A percentile compares a stretch with the other conserved stretches of the same genome.
phyloP scores from a whole-genome alignment of 2,113 vertebrate species.

The Misgurnus mizolepis region DNA sequence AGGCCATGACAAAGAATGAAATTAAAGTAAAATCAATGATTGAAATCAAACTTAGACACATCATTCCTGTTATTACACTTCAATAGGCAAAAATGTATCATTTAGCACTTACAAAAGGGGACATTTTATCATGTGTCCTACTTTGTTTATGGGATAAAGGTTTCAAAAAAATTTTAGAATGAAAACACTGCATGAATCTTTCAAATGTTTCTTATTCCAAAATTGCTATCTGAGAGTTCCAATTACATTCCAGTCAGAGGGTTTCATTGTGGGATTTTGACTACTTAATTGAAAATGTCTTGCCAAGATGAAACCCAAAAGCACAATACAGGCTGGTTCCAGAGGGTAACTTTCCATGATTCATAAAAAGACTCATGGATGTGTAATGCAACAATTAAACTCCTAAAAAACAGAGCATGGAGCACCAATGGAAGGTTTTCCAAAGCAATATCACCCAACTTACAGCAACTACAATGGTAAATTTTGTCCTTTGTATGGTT shows the following conservation, averaged over 20 bases:
- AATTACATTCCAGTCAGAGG: conserved; percentile 64
- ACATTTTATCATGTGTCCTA: background rate
- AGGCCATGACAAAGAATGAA: too few species aligned
- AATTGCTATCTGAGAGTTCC: conserved; percentile 50
- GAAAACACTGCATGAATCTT: background rate
- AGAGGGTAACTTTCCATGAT: conserved; percentile 58
- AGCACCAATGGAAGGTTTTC: conserved; percentile 41
- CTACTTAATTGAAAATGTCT: conserved; percentile 61
- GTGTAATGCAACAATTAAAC: conserved; percentile 57
- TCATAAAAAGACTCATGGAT: conserved; percentile 62
- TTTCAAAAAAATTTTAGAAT: conserved; percentile 19
- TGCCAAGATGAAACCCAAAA: conserved; percentile 57
- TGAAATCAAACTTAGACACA: background rate
- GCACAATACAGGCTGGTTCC: conserved; percentile 46
- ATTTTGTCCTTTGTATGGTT: conserved; percentile 61
- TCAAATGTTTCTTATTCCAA: conserved; percentile 48
- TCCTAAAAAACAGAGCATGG: conserved; percentile 33
- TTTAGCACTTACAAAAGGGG: too few species aligned
- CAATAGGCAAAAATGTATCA: too few species aligned
- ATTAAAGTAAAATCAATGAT: too few species aligned
- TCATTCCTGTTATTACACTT: too few species aligned
- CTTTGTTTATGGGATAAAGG: background rate
- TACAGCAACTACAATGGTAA: conserved; percentile 57
- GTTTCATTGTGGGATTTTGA: conserved; percentile 62
- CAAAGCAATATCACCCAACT: conserved; percentile 58